Percentiles rank a stretch among this genome's conserved stretches.
Evolutionary conservation across 2,888 invertebrate genomes (phyloP).

Genomic region (Cephalotes varians): DNA sequence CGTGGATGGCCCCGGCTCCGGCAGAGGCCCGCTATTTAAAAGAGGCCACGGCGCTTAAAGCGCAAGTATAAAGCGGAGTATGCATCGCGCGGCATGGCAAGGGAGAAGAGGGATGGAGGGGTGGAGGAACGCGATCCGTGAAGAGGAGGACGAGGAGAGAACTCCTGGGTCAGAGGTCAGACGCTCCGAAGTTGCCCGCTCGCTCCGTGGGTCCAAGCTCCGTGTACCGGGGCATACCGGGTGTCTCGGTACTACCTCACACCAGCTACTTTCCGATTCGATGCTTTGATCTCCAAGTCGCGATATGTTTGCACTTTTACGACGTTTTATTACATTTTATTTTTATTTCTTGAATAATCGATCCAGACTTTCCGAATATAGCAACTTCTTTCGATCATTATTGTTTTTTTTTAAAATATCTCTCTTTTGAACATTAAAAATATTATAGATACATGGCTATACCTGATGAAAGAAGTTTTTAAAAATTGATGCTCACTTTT

Average conservation of each 20-base stretch:
- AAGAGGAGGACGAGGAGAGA: slow-evolving; percentile 78
- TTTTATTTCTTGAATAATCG: slow-evolving; percentile 1
- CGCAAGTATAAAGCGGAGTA: slow-evolving; percentile 79
- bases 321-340: background rate
- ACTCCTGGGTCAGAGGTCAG: slow-evolving; percentile 82
- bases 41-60: slow-evolving; percentile 79
- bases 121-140: slow-evolving; percentile 73
- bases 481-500: background rate
- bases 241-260: slow-evolving; percentile 60
- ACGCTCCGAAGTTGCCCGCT: slow-evolving; percentile 82
- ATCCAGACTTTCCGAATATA: background rate
- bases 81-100: slow-evolving; percentile 62
- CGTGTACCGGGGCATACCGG: slow-evolving; percentile 69
- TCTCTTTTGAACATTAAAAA: background rate
- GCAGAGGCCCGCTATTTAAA: slow-evolving; percentile 78
- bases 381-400: background rate
- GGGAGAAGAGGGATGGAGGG: slow-evolving; percentile 52
- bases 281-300: background rate
- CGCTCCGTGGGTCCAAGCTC: slow-evolving; percentile 79
- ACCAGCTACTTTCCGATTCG: background rate
- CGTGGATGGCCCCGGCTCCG: slow-evolving; percentile 57
- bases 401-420: background rate
- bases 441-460: background rate
- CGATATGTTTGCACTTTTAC: slow-evolving; percentile 12
- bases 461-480: background rate